These are phyloP conservation scores for Scolanthus callimorphus DNA, from an alignment of 92 coral and sea anemone genomes.

Conservation along the genomic window DNA sequence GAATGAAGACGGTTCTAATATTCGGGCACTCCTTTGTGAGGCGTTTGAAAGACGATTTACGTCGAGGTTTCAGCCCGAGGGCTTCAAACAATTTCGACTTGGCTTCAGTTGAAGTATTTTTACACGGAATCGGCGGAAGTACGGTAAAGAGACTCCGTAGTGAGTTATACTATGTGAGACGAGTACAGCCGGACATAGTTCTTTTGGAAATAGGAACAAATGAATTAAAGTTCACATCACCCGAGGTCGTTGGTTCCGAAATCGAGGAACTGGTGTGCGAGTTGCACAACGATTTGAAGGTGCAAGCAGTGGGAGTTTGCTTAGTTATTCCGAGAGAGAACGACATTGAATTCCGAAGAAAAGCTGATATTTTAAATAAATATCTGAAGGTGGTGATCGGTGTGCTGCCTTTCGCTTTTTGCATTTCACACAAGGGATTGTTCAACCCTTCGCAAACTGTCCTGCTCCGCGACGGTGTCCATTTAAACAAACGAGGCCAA, in stretches of 20 bases:
- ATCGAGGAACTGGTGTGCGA: neutral
- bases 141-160: too few relatives aligned
- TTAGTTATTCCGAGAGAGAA: neutral
- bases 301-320: neutral
- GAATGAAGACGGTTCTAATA: too few relatives aligned
- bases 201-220: neutral
- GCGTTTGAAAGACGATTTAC: too few relatives aligned
- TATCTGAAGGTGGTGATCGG: neutral
- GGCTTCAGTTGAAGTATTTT: neutral
- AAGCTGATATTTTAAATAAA: neutral
- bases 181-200: neutral
- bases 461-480: neutral
- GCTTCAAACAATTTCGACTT: neutral
- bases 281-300: neutral
- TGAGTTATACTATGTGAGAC: too few relatives aligned
- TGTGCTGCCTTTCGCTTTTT: neutral
- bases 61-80: too few relatives aligned
- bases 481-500: neutral
- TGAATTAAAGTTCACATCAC: neutral
- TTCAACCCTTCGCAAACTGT: neutral
- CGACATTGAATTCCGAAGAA: neutral
- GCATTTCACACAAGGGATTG: neutral
- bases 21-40: too few relatives aligned
- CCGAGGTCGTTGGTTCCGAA: slow-evolving; percentile 2
- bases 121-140: neutral